Evolutionary conservation across 2,113 vertebrate species (phyloP), one percentile per base, ranked within the genome.

Genomic region (Glareola pratincola): DNA sequence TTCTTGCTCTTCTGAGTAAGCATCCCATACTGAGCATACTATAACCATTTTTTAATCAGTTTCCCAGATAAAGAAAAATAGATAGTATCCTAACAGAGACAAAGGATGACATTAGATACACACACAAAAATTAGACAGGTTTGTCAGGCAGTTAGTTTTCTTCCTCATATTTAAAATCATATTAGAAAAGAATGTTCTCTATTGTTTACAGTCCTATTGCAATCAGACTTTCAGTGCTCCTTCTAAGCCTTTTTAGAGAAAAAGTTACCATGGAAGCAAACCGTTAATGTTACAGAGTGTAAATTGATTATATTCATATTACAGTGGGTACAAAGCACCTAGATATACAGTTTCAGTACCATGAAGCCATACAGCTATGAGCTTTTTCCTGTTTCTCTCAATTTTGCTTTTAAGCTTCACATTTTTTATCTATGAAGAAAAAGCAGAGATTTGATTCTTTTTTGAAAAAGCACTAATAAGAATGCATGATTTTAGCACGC

Each of bases 241-340:
- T 98, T 97, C 96, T 96, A 98, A 97, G 95, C 74, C 94, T 98
- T 97, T 91, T 85, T n/a, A 91, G 92, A 43, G 56, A 97, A 90
- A 88, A 75, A 88, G 92, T 97, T 95, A 96, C 48, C 62, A 94
- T 72, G 92, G 77, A 96, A 96, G 88, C 59, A 94, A 97, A 96
- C 45, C 9, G 1, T 90, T 94, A 80, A 34, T 0, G 0, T 76
- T 82, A 86, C 14, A 81, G 43, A 81, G 37, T 37, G 34, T 92
- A 86, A 91, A 93, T 3, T 43, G 54, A 68, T 79, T 45, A 92
- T 45, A 91, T 94, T 85, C 45, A 20, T 88, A 34, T 34, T 68
- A 73, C 64, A 86, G 85, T 45, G 74, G 48, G 60, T 72, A 90
- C 43, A 88, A 88, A 92, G 79, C 84, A 93, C 89, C 90, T 63